Evolutionary conservation across 92 coral and sea anemone species (phyloP).

Genomic region (Siderastrea siderea): DNA sequence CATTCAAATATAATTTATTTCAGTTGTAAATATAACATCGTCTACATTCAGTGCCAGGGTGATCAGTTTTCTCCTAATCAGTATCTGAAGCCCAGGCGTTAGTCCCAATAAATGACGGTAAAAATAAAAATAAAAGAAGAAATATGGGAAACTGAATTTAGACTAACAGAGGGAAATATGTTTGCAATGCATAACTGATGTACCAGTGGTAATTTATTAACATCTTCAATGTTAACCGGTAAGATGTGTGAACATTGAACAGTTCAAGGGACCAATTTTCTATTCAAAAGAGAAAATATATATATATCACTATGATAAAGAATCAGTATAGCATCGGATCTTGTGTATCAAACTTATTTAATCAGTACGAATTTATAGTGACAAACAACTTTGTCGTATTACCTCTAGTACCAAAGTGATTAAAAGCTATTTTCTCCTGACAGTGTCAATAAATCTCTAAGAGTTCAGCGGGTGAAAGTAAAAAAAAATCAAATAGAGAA

Average conservation of each 20-base stretch:
- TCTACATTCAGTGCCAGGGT: not conserved
- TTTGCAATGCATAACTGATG: slow-evolving; percentile 46
- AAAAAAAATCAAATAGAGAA: not conserved
- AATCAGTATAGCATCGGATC: too few species aligned
- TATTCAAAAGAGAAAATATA: not conserved
- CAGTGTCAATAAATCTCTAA: too few species aligned
- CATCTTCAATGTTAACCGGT: slow-evolving; percentile 9
- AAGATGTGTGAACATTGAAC: not conserved
- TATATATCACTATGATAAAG: not conserved
- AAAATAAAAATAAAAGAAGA: not conserved
- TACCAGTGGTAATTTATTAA: slow-evolving; percentile 14
- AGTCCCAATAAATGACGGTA: too few species aligned
- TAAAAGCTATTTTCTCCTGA: too few species aligned
- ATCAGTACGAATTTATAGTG: not conserved
- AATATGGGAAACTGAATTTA: not conserved
- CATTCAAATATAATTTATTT: slow-evolving; percentile 17
- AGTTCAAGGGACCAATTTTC: too few species aligned
- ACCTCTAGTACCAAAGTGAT: too few species aligned
- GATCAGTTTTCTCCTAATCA: not conserved
- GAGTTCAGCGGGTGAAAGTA: too few species aligned
- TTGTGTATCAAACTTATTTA: not conserved
- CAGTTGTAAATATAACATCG: not conserved
- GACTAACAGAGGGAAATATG: slow-evolving; percentile 28
- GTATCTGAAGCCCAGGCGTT: not conserved
- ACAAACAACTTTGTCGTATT: too few species aligned